phyloP scores from a whole-genome alignment of 2,797 vertebrate species.

The Eleutherodactylus coqui region DNA sequence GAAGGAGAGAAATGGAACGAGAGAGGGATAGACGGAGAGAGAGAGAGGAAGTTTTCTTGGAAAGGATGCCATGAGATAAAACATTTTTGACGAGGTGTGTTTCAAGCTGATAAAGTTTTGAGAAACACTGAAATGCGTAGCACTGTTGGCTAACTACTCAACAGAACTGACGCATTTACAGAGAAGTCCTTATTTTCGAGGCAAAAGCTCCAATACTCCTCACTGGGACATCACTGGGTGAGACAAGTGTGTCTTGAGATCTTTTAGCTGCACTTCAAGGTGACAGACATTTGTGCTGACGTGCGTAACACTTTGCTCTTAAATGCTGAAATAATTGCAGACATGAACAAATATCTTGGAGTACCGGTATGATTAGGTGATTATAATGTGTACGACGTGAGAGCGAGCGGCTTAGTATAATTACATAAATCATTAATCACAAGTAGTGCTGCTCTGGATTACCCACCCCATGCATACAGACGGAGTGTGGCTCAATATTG shows the following conservation, averaged over 20 bases:
- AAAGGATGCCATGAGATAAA: too few species aligned
- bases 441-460: background rate
- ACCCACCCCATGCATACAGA: background rate
- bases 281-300: slow-evolving; percentile 64
- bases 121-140: too few species aligned
- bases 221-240: slow-evolving; percentile 67
- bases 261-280: slow-evolving; percentile 71
- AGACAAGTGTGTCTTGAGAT: slow-evolving; percentile 70
- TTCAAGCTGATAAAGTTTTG: too few species aligned
- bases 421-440: slow-evolving; percentile 11
- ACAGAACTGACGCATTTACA: background rate
- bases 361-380: background rate
- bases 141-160: background rate
- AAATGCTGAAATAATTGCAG: slow-evolving; percentile 37
- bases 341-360: slow-evolving; percentile 30
- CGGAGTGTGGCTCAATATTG: background rate
- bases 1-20: too few species aligned
- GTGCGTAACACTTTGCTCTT: background rate
- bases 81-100: too few species aligned
- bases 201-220: slow-evolving; percentile 69
- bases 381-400: background rate
- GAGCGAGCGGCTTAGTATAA: slow-evolving; percentile 7
- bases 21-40: too few species aligned
- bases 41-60: too few species aligned
- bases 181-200: slow-evolving; percentile 3